phyloP scores from a whole-genome alignment of 2,888 invertebrate genomes.

The Cartodere bifasciata region DNA sequence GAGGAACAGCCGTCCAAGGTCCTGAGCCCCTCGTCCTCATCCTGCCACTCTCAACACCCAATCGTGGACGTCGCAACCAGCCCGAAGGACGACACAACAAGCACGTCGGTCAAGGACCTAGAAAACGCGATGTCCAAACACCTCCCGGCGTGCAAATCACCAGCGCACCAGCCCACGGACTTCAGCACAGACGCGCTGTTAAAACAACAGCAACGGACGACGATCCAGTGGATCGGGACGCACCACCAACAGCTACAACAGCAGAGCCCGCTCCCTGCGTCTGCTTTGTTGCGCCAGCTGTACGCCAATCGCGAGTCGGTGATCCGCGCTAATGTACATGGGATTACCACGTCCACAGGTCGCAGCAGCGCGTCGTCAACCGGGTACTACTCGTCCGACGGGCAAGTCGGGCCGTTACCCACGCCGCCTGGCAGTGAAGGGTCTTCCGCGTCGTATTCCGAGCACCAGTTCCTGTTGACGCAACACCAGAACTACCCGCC shows the following conservation, averaged over 20 bases:
- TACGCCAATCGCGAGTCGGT: constrained; percentile 93
- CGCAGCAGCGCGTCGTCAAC: constrained; percentile 21
- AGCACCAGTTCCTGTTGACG: constrained; percentile 44
- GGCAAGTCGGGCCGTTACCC: constrained; percentile 64
- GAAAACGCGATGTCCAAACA: constrained; percentile 97
- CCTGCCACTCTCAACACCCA: constrained; percentile 48
- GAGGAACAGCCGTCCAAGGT: constrained; percentile 34
- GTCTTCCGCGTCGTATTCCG: constrained; percentile 60
- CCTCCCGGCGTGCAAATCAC: constrained; percentile 51
- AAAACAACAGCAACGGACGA: constrained; percentile 68
- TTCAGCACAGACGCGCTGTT: constrained; percentile 76
- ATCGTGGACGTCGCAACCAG: constrained; percentile 32
- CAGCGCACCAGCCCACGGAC: constrained; percentile 65
- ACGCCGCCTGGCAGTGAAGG: constrained; percentile 88
- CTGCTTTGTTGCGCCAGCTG: constrained; percentile 76
- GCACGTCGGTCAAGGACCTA: constrained; percentile 73
- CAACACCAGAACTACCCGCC: constrained; percentile 48
- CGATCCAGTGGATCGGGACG: constrained; percentile 90
- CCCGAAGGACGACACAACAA: constrained; percentile 33
- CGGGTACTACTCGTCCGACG: constrained; percentile 38
- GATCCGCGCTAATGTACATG: constrained; percentile 74
- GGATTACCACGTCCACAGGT: constrained; percentile 37
- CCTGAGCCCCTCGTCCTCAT: constrained; percentile 48
- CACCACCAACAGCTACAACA: constrained; percentile 52
- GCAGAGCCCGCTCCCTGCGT: constrained; percentile 62